Evolutionary conservation across 2,888 invertebrate species (phyloP).

Genomic region (Timema podura): DNA sequence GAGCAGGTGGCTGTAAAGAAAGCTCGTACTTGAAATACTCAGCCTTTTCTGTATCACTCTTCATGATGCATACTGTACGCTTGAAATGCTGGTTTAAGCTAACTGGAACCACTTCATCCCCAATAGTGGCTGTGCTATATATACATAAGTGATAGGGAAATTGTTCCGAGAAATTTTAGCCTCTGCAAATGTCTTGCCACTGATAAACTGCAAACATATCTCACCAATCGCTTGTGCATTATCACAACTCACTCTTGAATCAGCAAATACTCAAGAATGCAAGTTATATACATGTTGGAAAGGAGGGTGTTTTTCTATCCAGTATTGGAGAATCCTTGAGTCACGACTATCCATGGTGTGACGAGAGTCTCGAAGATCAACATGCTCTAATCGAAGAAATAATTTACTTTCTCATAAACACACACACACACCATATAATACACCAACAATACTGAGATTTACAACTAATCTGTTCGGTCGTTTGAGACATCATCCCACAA

Average conservation of each 20-base stretch:
- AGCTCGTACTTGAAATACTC: not conserved
- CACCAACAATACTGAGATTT: not conserved
- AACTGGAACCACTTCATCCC: not conserved
- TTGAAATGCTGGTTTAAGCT: not conserved
- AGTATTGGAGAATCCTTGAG: too few relatives aligned
- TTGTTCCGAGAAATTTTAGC: not conserved
- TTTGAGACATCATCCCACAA: not conserved
- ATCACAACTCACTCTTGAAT: too few relatives aligned
- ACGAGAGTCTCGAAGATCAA: too few relatives aligned
- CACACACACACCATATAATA: not conserved
- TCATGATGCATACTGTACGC: not conserved
- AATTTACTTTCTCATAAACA: not conserved
- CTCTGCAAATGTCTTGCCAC: too few relatives aligned
- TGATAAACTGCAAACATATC: too few relatives aligned
- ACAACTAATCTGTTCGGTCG: not conserved
- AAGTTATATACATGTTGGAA: too few relatives aligned
- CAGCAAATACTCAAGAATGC: too few relatives aligned
- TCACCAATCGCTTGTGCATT: too few relatives aligned
- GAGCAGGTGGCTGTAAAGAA: not conserved
- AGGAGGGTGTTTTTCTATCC: too few relatives aligned
- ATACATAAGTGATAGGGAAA: not conserved
- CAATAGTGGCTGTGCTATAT: not conserved
- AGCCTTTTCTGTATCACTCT: not conserved
- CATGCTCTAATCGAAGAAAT: too few relatives aligned
- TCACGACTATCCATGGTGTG: too few relatives aligned